Evolutionary conservation across 2,113 vertebrate species (phyloP).

Genomic region (human (Homo sapiens)): DNA sequence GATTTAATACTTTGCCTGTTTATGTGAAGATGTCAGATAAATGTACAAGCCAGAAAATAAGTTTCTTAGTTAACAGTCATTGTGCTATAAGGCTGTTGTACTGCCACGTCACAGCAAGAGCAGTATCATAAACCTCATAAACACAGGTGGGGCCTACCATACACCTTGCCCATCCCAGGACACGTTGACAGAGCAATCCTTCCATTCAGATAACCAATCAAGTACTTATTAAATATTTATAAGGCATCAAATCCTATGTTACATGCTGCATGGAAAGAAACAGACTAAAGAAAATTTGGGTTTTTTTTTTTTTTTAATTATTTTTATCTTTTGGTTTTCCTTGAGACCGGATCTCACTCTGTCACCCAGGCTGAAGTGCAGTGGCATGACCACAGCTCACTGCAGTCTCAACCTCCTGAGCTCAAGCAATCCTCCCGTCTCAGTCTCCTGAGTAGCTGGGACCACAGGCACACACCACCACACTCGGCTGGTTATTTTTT

Average conservation of each 20-base stretch:
- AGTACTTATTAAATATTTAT: neutral
- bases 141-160: neutral
- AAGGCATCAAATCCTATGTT: neutral
- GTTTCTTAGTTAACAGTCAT: neutral
- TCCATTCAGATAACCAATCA: neutral
- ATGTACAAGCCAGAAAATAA: neutral
- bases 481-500: no score
- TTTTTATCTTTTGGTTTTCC: no score
- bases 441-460: no score
- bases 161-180: neutral
- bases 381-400: no score
- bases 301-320: rapidly evolving
- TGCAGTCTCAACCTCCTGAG: no score
- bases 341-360: no score
- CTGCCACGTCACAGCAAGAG: neutral
- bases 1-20: neutral
- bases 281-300: neutral
- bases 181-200: neutral
- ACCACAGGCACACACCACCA: no score
- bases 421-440: no score
- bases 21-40: neutral
- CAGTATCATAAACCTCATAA: neutral
- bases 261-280: neutral
- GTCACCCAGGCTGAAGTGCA: no score
- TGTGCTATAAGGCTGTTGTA: neutral